Conservation (phyloP, 1,140 invertebrate genomes). For the Venustaconcha ellipsiformis region DNA sequence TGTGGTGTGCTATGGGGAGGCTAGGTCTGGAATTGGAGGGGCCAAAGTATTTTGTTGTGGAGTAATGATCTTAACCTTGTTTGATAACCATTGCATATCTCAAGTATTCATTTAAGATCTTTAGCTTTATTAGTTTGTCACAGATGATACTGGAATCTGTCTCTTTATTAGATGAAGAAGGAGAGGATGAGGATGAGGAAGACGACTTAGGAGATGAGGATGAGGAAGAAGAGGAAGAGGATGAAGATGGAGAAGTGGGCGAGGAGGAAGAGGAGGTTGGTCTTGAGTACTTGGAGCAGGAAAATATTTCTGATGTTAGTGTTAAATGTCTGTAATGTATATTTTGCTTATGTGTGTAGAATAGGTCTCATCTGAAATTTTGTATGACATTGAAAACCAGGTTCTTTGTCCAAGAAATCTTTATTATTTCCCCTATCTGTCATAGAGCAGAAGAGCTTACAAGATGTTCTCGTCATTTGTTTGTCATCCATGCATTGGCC, state of each 20-base stretch:
- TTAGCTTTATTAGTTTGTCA: not conserved
- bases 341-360: no score
- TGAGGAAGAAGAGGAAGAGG: constrained; percentile 40
- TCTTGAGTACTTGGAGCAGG: not conserved
- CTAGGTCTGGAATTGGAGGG: constrained; percentile 1
- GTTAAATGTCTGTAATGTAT: no score
- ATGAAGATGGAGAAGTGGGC: constrained; percentile 31
- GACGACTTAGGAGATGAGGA: constrained; percentile 47
- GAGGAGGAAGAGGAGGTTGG: not conserved
- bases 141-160: not conserved
- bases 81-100: not conserved
- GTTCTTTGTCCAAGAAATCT: no score
- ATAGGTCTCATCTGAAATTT: no score
- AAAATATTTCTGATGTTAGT: not conserved
- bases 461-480: no score
- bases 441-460: no score
- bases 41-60: not conserved
- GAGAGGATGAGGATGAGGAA: constrained; percentile 63
- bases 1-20: not conserved
- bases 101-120: not conserved
- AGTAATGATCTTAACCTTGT: not conserved
- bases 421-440: no score
- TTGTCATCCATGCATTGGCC: no score
- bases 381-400: no score
- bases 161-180: constrained; percentile 52